A percentile compares a stretch with the other conserved stretches of the same genome.
These are phyloP conservation scores for Stegodyphus mimosarum DNA, from an alignment of 1,140 invertebrate genomes.

Conservation along the genomic window DNA sequence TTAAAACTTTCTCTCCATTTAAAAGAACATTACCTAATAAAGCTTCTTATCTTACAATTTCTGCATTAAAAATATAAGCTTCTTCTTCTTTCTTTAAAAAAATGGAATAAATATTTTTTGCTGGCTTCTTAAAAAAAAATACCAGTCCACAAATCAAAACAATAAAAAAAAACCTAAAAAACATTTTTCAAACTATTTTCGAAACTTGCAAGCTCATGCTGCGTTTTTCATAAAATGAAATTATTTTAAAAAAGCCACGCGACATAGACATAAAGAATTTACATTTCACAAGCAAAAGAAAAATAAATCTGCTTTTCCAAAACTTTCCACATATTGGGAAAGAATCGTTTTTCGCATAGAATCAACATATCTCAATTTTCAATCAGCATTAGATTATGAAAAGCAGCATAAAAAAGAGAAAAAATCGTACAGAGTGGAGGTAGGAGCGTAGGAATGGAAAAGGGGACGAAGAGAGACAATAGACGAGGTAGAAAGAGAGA, in stretches of 20 bases:
- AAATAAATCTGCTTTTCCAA: neutral
- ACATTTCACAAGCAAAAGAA: neutral
- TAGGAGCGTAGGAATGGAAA: neutral
- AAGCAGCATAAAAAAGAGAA: neutral
- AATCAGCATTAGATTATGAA: conserved; percentile 45
- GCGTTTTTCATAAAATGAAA: neutral
- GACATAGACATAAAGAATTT: neutral
- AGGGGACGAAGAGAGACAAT: neutral
- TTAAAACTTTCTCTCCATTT: no score
- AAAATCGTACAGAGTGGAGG: no score
- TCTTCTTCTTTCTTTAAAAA: no score
- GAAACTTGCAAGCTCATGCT: neutral
- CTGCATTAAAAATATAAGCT: no score
- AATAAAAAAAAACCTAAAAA: no score
- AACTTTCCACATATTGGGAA: conserved; percentile 29
- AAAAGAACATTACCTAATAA: no score
- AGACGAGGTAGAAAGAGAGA: neutral
- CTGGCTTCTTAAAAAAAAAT: no score
- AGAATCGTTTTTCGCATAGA: conserved; percentile 18
- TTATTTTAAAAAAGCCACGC: neutral
- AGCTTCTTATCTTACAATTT: no score
- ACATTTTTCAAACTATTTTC: no score
- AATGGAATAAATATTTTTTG: no score
- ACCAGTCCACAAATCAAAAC: no score
- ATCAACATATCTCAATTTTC: conserved; percentile 58